phyloP scores from a whole-genome alignment of 2,888 invertebrate species.

The Pseudeuparius sepicola region DNA sequence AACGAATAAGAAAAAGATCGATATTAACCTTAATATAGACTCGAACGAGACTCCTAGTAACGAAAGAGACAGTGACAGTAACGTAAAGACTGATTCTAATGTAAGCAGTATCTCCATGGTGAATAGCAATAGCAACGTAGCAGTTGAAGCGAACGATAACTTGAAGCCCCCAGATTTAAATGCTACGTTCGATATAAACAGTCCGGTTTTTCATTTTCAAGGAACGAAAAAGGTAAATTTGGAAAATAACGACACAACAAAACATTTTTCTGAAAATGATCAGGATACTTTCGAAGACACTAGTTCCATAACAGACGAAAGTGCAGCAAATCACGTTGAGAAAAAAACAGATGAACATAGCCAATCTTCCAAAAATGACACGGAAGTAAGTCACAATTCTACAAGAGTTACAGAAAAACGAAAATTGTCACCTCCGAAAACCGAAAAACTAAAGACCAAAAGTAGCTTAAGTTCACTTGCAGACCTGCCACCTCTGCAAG shows the following conservation, averaged over 20 bases:
- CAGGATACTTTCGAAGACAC: slow-evolving; percentile 32
- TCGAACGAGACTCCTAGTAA: background rate
- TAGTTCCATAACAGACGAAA: slow-evolving; percentile 31
- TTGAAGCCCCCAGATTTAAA: too few relatives aligned
- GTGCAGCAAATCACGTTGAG: slow-evolving; percentile 13
- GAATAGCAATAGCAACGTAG: too few relatives aligned
- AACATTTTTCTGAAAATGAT: too few relatives aligned
- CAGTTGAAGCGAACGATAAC: too few relatives aligned
- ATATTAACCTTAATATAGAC: slow-evolving; percentile 27
- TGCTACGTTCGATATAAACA: too few relatives aligned
- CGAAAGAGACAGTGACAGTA: background rate
- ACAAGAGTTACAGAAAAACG: slow-evolving; percentile 24
- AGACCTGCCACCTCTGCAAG: slow-evolving; percentile 33
- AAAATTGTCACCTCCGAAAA: slow-evolving; percentile 27
- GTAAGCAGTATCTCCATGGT: too few relatives aligned
- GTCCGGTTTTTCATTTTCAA: too few relatives aligned
- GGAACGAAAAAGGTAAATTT: too few relatives aligned
- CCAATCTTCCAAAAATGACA: slow-evolving; percentile 5
- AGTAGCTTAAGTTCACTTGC: slow-evolving; percentile 30
- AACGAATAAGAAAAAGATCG: slow-evolving; percentile 25
- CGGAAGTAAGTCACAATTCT: slow-evolving; percentile 6
- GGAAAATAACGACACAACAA: too few relatives aligned
- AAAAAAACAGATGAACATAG: slow-evolving; percentile 13
- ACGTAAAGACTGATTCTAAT: too few relatives aligned
- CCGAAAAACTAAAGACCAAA: slow-evolving; percentile 31